Base-by-base conservation (phyloP, 2,888 invertebrate genomes). In the Euzophera pinguis region DNA sequence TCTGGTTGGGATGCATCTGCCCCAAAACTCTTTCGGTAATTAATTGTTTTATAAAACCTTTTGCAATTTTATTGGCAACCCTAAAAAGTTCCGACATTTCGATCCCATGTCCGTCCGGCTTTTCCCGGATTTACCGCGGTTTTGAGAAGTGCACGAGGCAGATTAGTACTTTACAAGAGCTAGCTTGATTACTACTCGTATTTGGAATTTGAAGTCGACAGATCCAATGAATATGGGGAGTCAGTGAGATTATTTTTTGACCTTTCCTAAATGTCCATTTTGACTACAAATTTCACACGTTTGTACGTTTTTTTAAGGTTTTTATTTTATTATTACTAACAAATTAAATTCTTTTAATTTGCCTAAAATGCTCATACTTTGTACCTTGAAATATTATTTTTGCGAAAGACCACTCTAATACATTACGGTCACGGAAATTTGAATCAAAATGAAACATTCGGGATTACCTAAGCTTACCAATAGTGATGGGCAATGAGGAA, bases 391-490 rank as follows among this genome's bases (percentile, higher is more conserved):
- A 39, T 14, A 39, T 34, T 45, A 45, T 45, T 32, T 32, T 14
- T 14, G 45, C 32, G 45, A 32, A 32, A 45, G 32, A 45, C 16
- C 45, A 32, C 32, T 45, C 32, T 45, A 32, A 42, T 42, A 22
- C 27, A 43, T 43, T 43, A 27, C 27, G 13, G 13, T 22, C 22
- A 5, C 22, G 22, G 22, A 43, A 43, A 43, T 43, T 29, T 13
- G 29, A 29, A 43, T 43, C 29, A 43, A 43, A 43, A 29, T 29
- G 8, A 29, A 43, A 43, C 12, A 43, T 12, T 29, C 43, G 43
- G 42, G 22, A 22, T 22, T 22, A 22, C 22, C 22, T 22, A 22
- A 22, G 22, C 22, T 22, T 22, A 22, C 22, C 22, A n/a, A n/a
- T n/a, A n/a, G n/a, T n/a, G n/a, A n/a, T n/a, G n/a, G n/a, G n/a